phyloP scores from a whole-genome alignment of 2,797 vertebrate genomes.

The Intellagama lesueurii region DNA sequence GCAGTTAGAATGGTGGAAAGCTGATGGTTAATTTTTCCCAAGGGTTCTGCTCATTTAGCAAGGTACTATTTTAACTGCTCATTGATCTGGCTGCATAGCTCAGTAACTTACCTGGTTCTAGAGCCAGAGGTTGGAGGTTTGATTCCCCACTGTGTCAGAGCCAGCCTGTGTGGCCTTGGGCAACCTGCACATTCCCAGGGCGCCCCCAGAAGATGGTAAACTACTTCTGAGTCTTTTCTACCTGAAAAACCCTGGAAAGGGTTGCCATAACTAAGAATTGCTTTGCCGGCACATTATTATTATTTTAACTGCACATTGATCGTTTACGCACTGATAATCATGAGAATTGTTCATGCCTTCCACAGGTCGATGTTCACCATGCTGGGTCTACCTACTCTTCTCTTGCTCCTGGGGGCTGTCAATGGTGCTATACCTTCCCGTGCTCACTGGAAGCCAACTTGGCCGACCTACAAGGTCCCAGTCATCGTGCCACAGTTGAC shows the following conservation, averaged over 20 bases:
- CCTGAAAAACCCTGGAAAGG: too few relatives aligned
- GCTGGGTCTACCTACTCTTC: conserved; percentile 70
- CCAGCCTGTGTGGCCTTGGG: too few relatives aligned
- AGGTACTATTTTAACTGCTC: not conserved
- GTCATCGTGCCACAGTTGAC: conserved; percentile 90
- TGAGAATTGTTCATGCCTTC: conserved; percentile 64
- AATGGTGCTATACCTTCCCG: conserved; percentile 66
- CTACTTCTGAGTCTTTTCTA: too few relatives aligned
- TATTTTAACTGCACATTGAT: not conserved
- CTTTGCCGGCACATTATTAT: too few relatives aligned
- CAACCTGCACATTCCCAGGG: too few relatives aligned
- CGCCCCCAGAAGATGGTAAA: too few relatives aligned
- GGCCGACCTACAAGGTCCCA: conserved; percentile 90
- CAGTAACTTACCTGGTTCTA: too few relatives aligned
- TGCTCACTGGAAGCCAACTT: conserved; percentile 83
- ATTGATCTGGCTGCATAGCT: too few relatives aligned
- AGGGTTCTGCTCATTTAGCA: not conserved
- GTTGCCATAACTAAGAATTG: too few relatives aligned
- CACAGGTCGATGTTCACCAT: conserved; percentile 76
- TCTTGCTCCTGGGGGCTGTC: conserved; percentile 79
- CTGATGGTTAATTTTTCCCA: not conserved
- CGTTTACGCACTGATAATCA: conserved; percentile 70
- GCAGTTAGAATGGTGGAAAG: not conserved
- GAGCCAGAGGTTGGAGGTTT: too few relatives aligned
- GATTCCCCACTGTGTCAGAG: too few relatives aligned